Evolutionary conservation across 2,888 invertebrate species (phyloP).

Genomic region (Odontothrips loti): DNA sequence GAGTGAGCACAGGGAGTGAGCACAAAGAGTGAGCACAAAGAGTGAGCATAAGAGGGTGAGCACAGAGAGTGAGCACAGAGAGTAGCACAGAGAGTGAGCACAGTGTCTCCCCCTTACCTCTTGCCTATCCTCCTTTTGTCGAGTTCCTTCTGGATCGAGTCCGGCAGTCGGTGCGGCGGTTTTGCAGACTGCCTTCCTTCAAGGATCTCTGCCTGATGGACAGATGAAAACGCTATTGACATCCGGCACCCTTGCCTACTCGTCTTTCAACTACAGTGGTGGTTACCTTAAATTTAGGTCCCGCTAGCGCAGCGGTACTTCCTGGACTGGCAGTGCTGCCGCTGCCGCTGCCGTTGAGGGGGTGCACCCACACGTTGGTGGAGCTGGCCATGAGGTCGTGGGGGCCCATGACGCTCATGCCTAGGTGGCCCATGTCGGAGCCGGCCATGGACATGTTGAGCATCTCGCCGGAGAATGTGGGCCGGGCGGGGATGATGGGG

Average conservation of each 20-base stretch:
- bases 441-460: conserved; percentile 45
- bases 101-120: conserved; percentile 43
- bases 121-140: conserved; percentile 60
- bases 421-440: conserved; percentile 39
- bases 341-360: conserved; percentile 44
- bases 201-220: conserved; percentile 37
- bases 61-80: too few relatives aligned
- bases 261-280: not conserved
- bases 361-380: conserved; percentile 71
- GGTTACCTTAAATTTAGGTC: conserved; percentile 37
- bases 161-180: conserved; percentile 54
- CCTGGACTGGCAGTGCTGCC: conserved; percentile 34
- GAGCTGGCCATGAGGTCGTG: conserved; percentile 43
- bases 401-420: conserved; percentile 43
- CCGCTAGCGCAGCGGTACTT: conserved; percentile 40
- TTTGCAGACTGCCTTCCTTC: conserved; percentile 41
- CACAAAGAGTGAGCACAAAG: not conserved
- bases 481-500: conserved; percentile 72
- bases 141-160: conserved; percentile 62
- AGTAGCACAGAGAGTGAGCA: too few relatives aligned
- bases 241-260: not conserved
- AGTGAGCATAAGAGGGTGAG: not conserved
- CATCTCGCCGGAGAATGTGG: conserved; percentile 62
- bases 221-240: not conserved
- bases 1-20: too few relatives aligned